Conservation (phyloP, 2,797 vertebrate species). For the Gallirallus australis region DNA sequence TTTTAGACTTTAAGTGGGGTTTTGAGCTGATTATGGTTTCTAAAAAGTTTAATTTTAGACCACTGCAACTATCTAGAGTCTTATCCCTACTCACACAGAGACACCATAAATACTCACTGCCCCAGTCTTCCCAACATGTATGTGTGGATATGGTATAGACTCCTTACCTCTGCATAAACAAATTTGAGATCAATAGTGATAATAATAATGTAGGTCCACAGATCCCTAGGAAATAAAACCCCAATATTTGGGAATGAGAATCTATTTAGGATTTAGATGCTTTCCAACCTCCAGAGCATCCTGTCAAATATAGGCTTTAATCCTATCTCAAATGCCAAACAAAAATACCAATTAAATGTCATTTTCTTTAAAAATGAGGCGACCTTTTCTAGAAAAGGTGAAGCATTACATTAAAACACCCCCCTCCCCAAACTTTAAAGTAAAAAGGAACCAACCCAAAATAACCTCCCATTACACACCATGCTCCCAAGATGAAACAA, state of each 20-base stretch:
- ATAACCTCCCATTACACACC: not conserved
- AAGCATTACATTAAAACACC: not conserved
- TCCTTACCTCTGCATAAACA: not conserved
- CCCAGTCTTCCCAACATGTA: not conserved
- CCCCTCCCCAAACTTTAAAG: not conserved
- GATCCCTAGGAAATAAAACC: not conserved
- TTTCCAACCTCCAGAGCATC: not conserved
- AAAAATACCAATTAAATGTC: slow-evolving; percentile 62
- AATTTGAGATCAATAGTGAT: not conserved
- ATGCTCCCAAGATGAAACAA: not conserved
- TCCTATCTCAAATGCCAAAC: slow-evolving; percentile 66
- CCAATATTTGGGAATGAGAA: not conserved
- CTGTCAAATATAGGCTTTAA: slow-evolving; percentile 25
- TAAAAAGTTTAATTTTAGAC: not conserved
- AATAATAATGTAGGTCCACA: not conserved
- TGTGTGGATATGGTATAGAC: not conserved
- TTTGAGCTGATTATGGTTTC: not conserved
- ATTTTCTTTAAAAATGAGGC: slow-evolving; percentile 48
- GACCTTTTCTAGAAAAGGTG: slow-evolving; percentile 52
- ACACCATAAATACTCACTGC: not conserved
- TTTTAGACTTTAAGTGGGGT: not conserved
- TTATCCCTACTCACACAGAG: not conserved
- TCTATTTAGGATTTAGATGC: not conserved
- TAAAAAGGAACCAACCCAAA: not conserved
- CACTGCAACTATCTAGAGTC: not conserved